Evolutionary conservation across 2,113 vertebrate species (phyloP).

Genomic region (Chaetodon trifascialis): DNA sequence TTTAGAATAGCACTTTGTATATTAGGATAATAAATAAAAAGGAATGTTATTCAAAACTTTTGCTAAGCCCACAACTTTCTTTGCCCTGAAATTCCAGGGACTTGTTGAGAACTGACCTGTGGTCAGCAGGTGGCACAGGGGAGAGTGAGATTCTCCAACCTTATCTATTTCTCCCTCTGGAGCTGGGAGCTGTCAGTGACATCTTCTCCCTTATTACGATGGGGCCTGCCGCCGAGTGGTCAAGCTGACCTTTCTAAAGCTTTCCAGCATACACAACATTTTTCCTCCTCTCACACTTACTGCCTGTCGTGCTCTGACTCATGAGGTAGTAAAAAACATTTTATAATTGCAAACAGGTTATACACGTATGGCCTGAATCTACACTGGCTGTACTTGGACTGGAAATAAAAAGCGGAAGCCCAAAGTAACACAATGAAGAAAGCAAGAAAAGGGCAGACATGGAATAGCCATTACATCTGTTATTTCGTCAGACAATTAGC

Average conservation of each 20-base stretch:
- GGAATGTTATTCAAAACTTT: background rate
- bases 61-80: constrained; percentile 7
- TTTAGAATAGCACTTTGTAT: background rate
- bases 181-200: constrained; percentile 30
- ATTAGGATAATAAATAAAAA: background rate
- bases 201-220: constrained; percentile 67
- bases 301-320: constrained; percentile 55
- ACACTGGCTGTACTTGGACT: constrained; percentile 37
- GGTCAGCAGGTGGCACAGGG: background rate
- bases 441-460: constrained; percentile 63
- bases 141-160: constrained; percentile 2
- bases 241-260: constrained; percentile 58
- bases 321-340: constrained; percentile 71
- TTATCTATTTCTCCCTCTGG: constrained; percentile 25
- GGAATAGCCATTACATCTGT: constrained; percentile 69
- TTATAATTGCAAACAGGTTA: constrained; percentile 70
- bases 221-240: constrained; percentile 51
- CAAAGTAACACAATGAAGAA: constrained; percentile 53
- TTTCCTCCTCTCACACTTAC: constrained; percentile 54
- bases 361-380: constrained; percentile 47
- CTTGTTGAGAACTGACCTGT: background rate
- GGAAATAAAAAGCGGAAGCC: constrained; percentile 62
- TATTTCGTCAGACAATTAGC: constrained; percentile 65
- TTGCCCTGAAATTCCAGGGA: background rate
- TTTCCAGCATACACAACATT: constrained; percentile 61